Evolutionary conservation across 2,113 vertebrate species (phyloP).

Genomic region (Ciconia boyciana): DNA sequence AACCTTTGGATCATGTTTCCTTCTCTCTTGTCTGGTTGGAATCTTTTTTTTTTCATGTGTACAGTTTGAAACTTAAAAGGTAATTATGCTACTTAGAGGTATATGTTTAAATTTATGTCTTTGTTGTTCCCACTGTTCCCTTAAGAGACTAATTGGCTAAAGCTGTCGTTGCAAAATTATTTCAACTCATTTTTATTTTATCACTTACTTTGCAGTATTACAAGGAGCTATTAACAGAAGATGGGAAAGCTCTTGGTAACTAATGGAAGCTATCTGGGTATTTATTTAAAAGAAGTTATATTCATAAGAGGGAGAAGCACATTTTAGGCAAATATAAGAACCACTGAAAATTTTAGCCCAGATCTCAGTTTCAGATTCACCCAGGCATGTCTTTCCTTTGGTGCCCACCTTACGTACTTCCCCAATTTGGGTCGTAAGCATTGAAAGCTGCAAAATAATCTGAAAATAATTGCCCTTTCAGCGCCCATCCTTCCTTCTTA

Average conservation of each 20-base stretch:
- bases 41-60: background rate
- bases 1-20: constrained; percentile 1
- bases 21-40: background rate
- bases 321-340: background rate
- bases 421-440: background rate
- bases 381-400: background rate
- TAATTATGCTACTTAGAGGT: constrained; percentile 1
- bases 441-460: background rate
- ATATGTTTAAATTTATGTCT: background rate
- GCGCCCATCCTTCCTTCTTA: background rate
- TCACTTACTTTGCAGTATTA: constrained; percentile 1
- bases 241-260: background rate
- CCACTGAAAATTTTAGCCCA: background rate
- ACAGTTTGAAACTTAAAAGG: background rate
- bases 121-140: background rate
- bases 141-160: background rate
- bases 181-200: constrained; percentile 14
- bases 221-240: background rate
- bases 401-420: background rate
- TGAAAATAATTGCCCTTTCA: background rate
- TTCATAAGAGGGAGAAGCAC: background rate
- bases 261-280: background rate
- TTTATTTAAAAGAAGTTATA: background rate
- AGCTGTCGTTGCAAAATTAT: background rate
- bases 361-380: background rate